Percentiles rank a stretch among this genome's conserved stretches.
Conservation (phyloP, 1,140 invertebrate species). For the Anthonomus grandis region DNA sequence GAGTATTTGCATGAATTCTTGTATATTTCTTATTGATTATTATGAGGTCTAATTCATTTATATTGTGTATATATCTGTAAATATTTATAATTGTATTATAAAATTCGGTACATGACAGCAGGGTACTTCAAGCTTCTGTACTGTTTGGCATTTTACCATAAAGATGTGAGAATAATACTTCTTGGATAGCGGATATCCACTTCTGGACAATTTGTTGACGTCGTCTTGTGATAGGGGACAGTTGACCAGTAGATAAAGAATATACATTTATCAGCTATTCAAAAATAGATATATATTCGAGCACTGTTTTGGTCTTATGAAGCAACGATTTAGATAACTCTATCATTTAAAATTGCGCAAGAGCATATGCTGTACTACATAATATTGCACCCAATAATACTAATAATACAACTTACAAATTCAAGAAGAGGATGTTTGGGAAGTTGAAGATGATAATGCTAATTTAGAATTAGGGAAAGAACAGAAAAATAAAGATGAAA, state of each 20-base stretch:
- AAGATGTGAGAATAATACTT: constrained; percentile 26
- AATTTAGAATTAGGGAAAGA: neutral
- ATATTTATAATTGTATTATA: too few species aligned
- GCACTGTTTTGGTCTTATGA: constrained; percentile 33
- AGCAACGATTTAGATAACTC: constrained; percentile 29
- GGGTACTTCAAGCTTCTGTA: constrained; percentile 27
- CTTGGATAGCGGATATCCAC: constrained; percentile 34
- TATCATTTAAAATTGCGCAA: constrained; percentile 33
- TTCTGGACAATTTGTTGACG: constrained; percentile 21
- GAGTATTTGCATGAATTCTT: too few species aligned
- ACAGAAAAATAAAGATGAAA: neutral
- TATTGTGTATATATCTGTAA: too few species aligned
- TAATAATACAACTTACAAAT: too few species aligned
- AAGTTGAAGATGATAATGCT: neutral
- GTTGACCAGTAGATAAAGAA: constrained; percentile 13
- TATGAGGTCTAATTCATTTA: too few species aligned
- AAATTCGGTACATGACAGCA: constrained; percentile 33
- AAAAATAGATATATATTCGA: constrained; percentile 30
- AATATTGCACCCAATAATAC: constrained; percentile 26
- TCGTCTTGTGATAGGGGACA: constrained; percentile 27
- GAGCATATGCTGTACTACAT: constrained; percentile 31
- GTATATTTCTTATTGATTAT: too few species aligned
- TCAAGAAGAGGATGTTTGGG: constrained; percentile 4
- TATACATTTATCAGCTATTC: constrained; percentile 23
- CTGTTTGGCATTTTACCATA: constrained; percentile 23